Evolutionary conservation across 2,888 invertebrate genomes (phyloP), one percentile per base, ranked within the genome.

Genomic region (Drosophila formosana): DNA sequence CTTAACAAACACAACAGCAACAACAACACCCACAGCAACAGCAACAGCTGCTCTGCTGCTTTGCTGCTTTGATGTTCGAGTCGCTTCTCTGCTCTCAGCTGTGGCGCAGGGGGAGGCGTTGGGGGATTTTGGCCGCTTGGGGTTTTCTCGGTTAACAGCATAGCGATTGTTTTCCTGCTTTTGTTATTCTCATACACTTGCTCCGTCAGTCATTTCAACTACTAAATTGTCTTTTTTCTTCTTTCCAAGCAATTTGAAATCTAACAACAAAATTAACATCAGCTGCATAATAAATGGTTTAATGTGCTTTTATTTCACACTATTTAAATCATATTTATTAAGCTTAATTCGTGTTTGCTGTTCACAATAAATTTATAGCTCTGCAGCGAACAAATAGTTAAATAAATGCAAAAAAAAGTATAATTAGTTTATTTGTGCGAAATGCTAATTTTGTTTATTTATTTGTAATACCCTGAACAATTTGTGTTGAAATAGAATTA

Each of bases 31-130:
- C 23, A 52, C 52, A 49, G 9, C 32, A 43, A 66, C 32, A 50
- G 52, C 41, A 51, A 68, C 18, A 47, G 52, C 57, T 60, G 57
- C 66, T 70, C n/a, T n/a, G 66, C 62, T 69, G 68, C 63, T 56
- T 23, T 30, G 43, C 49, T 64, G 64, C 60, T 69, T 58, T 64
- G 34, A 37, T 55, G 63, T 50, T 64, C 23, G 41, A 28, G 28
- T 43, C 43, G 41, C 34, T 49, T 55, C 57, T 55, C 34, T 26
- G 46, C 18, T 60, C 50, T 51, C 45, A 37, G 28, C n/a, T 52
- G 67, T 50, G 26, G 13, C 3, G 18, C 18, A 28, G 9, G n/a
- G 9, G 28, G 7, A 11, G 5, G 39, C 41, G 52, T 13, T n/a
- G 32, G 18, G 30, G 28, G 30, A 25, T 8, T 55, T 45, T 23